Base-by-base conservation (phyloP, 35 echinoderm and acorn worm species). In the Apostichopus californicus region DNA sequence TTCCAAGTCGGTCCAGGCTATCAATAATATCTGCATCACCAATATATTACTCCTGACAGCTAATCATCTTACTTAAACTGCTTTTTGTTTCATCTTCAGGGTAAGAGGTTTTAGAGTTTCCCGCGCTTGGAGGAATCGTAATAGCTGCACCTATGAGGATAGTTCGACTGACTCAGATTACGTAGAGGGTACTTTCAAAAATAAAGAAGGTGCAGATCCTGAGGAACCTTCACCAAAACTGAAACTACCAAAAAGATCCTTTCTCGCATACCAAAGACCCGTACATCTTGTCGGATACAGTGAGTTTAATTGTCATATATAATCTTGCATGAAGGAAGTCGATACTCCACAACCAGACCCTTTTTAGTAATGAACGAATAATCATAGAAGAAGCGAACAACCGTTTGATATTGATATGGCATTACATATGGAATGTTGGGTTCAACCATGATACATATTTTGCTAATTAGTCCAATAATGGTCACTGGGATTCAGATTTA, bases 141-240 rank as follows among this genome's bases (percentile, higher is more conserved):
- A 56, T 20, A 13, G 53, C 15, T 3, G 17, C 7, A 55, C 26
- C 17, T 34, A 17, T 6, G 80, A 83, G 55, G 80, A 83, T 17
- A 83, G 80, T 17, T 83, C 80, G 34, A 83, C 26, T 83, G 80
- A 55, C 17, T 53, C 80, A 8, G 80, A 83, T 54, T 10, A 46
- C 46, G 17, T n/a, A 13, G 13, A 15, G 55, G 34, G 55, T 9
- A 56, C 6, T n/a, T 3, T 53, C 8, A 17, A 56, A 17, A 17
- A 3, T 55, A 53, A 83, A 9, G 25, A 4, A 17, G 3, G 6
- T n/a, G 5, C 14, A 9, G 15, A 34, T 12, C 7, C n/a, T 3
- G 15, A n/a, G 8, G 17, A 83, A 10, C 17, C 53, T 12, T 53
- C 21, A 2, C 34, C 46, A 12, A 5, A 63, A 21, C n/a, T 17